Percentiles rank a stretch among this genome's conserved stretches.
phyloP scores from a whole-genome alignment of 2,888 invertebrate species.

The Ligdia adustata region DNA sequence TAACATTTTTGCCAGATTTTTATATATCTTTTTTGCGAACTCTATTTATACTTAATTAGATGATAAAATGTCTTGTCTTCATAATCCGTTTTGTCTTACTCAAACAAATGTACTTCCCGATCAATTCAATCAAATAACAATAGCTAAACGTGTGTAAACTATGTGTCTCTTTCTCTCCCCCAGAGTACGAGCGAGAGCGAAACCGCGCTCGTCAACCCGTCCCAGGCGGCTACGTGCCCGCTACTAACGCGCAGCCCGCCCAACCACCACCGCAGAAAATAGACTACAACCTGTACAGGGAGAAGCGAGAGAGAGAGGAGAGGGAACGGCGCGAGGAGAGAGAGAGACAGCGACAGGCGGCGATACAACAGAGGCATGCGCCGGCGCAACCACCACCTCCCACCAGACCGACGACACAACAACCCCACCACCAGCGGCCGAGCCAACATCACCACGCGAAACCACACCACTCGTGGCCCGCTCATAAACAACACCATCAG shows the following conservation, averaged over 20 bases:
- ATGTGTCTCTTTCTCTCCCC: constrained; percentile 1
- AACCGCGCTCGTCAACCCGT: constrained; percentile 59
- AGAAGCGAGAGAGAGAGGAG: constrained; percentile 86
- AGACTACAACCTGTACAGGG: constrained; percentile 85
- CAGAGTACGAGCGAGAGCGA: constrained; percentile 78
- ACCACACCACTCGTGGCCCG: constrained; percentile 62
- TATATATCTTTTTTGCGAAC: background rate
- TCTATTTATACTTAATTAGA: background rate
- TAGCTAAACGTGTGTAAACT: too few species aligned
- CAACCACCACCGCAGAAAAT: constrained; percentile 78
- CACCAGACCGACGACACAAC: constrained; percentile 57
- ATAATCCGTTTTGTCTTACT: too few species aligned
- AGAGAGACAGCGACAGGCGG: constrained; percentile 58
- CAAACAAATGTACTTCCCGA: too few species aligned
- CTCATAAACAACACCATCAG: too few species aligned
- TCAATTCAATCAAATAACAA: too few species aligned
- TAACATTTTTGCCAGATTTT: too few species aligned
- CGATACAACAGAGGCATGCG: constrained; percentile 37
- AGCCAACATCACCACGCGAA: constrained; percentile 64
- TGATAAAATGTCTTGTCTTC: too few species aligned
- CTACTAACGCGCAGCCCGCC: constrained; percentile 57
- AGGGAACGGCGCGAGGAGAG: constrained; percentile 72
- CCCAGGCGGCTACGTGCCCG: constrained; percentile 75
- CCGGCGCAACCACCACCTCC: constrained; percentile 43
- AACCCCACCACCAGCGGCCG: constrained; percentile 63